These are phyloP conservation scores for Tetragonula carbonaria DNA, from an alignment of 2,888 invertebrate genomes.

Conservation along the genomic window DNA sequence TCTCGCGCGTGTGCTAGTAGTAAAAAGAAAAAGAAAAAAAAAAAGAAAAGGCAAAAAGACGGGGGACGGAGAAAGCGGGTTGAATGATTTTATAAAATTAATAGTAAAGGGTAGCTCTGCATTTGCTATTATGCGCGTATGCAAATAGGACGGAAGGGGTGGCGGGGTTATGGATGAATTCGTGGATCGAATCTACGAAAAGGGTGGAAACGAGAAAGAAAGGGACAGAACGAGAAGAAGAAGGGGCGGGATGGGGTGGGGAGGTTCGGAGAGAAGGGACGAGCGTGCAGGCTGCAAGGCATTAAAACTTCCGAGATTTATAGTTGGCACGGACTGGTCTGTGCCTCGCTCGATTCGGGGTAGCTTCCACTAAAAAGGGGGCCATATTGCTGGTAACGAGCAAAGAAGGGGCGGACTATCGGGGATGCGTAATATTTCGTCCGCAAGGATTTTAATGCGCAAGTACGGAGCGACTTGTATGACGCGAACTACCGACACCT, in stretches of 20 bases:
- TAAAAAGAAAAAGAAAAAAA: not conserved
- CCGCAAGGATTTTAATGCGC: conserved; percentile 58
- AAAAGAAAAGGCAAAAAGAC: conserved; percentile 12
- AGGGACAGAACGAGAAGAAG: conserved; percentile 57
- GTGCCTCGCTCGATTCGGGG: conserved; percentile 70
- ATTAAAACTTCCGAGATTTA: conserved; percentile 83
- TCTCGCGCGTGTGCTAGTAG: not conserved
- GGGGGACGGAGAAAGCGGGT: conserved; percentile 62
- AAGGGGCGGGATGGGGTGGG: conserved; percentile 24
- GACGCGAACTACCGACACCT: not conserved
- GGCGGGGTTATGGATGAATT: conserved; percentile 62
- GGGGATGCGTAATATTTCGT: conserved; percentile 54
- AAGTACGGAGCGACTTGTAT: conserved; percentile 5
- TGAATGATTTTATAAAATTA: conserved; percentile 84
- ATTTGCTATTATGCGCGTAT: conserved; percentile 81
- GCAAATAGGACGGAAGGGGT: conserved; percentile 79
- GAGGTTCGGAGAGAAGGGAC: conserved; percentile 46
- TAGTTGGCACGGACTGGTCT: conserved; percentile 76
- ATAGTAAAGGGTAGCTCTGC: conserved; percentile 81
- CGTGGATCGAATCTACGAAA: conserved; percentile 53
- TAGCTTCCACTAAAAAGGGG: conserved; percentile 67
- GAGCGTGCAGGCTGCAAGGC: conserved; percentile 79
- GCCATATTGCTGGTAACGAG: conserved; percentile 73
- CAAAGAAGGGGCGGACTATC: conserved; percentile 55
- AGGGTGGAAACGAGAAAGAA: conserved; percentile 40